phyloP scores from a whole-genome alignment of 2,113 vertebrate species.

The Ceuthmochares aereus region DNA sequence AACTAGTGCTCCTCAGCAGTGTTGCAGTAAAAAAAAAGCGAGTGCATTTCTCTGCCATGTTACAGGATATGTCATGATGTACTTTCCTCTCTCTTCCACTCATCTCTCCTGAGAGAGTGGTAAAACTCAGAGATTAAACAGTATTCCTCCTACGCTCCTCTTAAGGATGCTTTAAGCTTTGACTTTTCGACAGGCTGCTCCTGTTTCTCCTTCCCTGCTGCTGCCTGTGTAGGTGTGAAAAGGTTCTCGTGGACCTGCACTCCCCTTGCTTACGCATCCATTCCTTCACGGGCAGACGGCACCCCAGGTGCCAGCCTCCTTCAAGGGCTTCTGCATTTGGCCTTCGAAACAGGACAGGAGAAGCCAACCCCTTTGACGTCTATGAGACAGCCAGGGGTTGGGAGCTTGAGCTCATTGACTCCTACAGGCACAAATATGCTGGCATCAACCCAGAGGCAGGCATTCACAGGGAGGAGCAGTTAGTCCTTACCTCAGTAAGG shows the following conservation, averaged over 20 bases:
- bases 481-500: rapidly evolving
- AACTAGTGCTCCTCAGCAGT: background rate
- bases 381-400: rapidly evolving
- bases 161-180: conserved; percentile 4
- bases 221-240: background rate
- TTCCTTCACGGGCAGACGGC: rapidly evolving
- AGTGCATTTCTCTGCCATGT: background rate
- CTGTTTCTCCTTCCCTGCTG: background rate
- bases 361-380: background rate
- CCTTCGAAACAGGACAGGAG: background rate
- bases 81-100: conserved; percentile 31
- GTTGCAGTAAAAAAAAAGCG: background rate
- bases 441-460: background rate
- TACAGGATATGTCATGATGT: background rate
- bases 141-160: background rate
- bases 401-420: rapidly evolving
- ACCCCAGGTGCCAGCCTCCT: background rate
- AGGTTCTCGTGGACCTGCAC: background rate
- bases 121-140: background rate
- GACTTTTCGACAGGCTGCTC: background rate
- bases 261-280: rapidly evolving
- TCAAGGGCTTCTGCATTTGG: background rate
- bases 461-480: background rate
- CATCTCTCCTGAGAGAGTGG: background rate
- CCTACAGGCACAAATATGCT: background rate